A percentile compares a stretch with the other conserved stretches of the same genome.
These are phyloP conservation scores for Hydrotaea diabolus DNA, from an alignment of 2,888 invertebrate species.

Conservation along the genomic window DNA sequence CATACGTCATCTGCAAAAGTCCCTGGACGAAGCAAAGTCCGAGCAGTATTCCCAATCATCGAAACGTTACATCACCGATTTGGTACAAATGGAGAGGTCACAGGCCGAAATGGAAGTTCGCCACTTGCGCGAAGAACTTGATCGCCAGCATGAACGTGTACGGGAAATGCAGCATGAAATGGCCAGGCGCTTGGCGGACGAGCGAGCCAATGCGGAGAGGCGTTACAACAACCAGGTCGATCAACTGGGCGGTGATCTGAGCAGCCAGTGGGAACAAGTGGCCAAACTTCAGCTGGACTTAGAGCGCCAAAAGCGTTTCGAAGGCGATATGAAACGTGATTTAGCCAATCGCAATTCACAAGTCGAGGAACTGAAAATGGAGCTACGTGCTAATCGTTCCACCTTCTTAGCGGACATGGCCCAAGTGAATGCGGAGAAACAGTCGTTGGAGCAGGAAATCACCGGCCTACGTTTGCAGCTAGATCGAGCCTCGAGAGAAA, in stretches of 20 bases:
- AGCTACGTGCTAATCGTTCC: slow-evolving; percentile 86
- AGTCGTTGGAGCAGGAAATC: slow-evolving; percentile 90
- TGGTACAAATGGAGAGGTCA: slow-evolving; percentile 89
- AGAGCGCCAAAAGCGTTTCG: slow-evolving; percentile 89
- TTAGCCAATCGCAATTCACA: slow-evolving; percentile 87
- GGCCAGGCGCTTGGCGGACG: slow-evolving; percentile 86
- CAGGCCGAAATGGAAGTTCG: slow-evolving; percentile 89
- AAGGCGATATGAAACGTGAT: slow-evolving; percentile 89
- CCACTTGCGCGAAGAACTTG: slow-evolving; percentile 88
- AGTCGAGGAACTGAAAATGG: slow-evolving; percentile 90
- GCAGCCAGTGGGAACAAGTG: slow-evolving; percentile 90
- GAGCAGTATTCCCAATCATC: slow-evolving; percentile 76
- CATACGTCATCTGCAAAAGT: slow-evolving; percentile 85
- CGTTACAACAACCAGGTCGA: slow-evolving; percentile 89
- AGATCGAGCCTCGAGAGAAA: slow-evolving; percentile 88
- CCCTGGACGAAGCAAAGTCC: slow-evolving; percentile 85
- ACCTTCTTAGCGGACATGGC: slow-evolving; percentile 89
- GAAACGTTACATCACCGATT: slow-evolving; percentile 87
- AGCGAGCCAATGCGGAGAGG: slow-evolving; percentile 87
- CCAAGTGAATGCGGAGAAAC: slow-evolving; percentile 88
- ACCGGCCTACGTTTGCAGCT: slow-evolving; percentile 85
- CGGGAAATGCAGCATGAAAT: slow-evolving; percentile 90
- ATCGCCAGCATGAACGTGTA: slow-evolving; percentile 88
- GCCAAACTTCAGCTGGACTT: slow-evolving; percentile 89
- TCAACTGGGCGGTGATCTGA: slow-evolving; percentile 89